These are phyloP conservation scores for Muscina levida DNA, from an alignment of 2,888 invertebrate species.

Conservation along the genomic window DNA sequence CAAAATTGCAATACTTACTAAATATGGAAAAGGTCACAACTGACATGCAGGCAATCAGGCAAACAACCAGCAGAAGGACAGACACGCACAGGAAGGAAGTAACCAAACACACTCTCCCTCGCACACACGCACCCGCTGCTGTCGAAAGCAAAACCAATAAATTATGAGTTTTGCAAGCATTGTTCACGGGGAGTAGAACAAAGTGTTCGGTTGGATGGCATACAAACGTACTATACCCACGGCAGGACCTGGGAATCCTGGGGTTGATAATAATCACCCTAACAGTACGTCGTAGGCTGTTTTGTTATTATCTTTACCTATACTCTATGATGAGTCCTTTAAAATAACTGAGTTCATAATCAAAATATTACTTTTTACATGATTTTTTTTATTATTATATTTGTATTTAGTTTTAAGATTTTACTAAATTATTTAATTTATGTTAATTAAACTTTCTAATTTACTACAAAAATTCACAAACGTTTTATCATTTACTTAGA, in stretches of 20 bases:
- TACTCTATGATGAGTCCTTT: not conserved
- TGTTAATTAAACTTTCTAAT: conserved; percentile 43
- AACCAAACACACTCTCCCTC: conserved; percentile 36
- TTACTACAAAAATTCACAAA: not conserved
- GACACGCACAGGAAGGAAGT: conserved; percentile 42
- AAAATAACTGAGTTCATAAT: conserved; percentile 8
- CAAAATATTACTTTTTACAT: conserved; percentile 9
- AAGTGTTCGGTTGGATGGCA: conserved; percentile 15
- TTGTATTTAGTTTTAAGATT: conserved; percentile 37
- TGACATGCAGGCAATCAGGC: conserved; percentile 18
- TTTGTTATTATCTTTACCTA: not conserved
- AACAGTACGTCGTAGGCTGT: not conserved
- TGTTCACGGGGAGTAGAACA: conserved; percentile 39
- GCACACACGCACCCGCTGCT: conserved; percentile 24
- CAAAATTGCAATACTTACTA: conserved; percentile 58
- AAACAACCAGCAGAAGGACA: conserved; percentile 11
- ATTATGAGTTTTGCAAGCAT: conserved; percentile 61
- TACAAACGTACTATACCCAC: conserved; percentile 68
- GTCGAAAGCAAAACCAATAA: conserved; percentile 64
- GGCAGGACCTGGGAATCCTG: conserved; percentile 74
- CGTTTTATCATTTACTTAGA: not conserved
- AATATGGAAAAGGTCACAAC: conserved; percentile 3
- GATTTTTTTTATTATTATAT: conserved; percentile 14
- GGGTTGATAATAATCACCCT: conserved; percentile 60
- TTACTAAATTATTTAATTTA: conserved; percentile 43